Percentiles rank a stretch among this genome's conserved stretches.
Evolutionary conservation across 2,113 vertebrate species (phyloP).

Genomic region (Butorides virescens): DNA sequence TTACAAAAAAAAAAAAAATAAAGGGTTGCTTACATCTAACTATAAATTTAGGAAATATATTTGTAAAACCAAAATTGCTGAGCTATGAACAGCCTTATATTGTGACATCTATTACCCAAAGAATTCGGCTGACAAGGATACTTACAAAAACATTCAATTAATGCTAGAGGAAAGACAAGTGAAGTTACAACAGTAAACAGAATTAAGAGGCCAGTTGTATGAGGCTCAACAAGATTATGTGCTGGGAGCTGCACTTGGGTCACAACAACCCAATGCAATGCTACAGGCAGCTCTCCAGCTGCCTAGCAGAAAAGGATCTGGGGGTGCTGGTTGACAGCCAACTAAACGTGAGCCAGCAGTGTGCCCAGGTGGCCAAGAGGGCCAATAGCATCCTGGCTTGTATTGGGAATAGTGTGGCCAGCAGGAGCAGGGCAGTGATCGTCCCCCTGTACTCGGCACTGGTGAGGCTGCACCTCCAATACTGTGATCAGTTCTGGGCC

Average conservation of each 20-base stretch:
- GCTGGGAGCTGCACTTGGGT: neutral
- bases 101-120: neutral
- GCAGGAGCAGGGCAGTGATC: neutral
- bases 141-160: neutral
- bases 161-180: neutral
- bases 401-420: neutral
- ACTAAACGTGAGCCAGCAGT: neutral
- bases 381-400: neutral
- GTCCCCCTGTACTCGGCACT: neutral
- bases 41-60: neutral
- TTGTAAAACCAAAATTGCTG: neutral
- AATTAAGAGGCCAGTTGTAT: neutral
- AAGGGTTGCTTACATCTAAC: neutral
- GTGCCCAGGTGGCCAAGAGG: neutral
- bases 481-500: neutral
- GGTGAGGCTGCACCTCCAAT: neutral
- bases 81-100: neutral
- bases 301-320: accelerated
- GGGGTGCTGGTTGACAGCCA: accelerated
- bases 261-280: neutral
- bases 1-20: neutral
- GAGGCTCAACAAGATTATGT: neutral
- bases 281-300: neutral
- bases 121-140: neutral
- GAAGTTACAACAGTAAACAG: neutral